Base-by-base conservation (phyloP, 2,888 invertebrate species). In the Acrocera orbiculus region DNA sequence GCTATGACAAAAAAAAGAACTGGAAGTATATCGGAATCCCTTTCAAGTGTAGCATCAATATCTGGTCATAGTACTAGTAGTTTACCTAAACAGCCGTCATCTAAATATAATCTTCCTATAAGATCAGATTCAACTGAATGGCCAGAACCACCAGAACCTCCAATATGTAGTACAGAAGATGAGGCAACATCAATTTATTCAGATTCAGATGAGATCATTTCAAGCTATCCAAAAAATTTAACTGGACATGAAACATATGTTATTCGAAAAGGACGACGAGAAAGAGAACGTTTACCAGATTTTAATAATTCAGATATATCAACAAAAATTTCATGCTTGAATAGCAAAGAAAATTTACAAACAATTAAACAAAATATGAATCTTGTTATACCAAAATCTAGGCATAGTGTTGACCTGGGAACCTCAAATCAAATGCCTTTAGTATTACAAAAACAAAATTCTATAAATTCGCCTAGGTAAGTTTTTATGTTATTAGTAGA, bases 221-320 rank as follows among this genome's bases (percentile, higher is more conserved):
- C 63, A 14, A 47, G 54, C 24, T 40, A 42, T 36, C 46, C 44
- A 5, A 49, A 56, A 19, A 69, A 66, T 42, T 56, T 73, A 47
- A 64, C 68, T 32, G 58, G 59, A 16, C 55, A 70, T 40, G 81
- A 82, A 19, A 85, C 83, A n/a, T 85, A 83, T 51, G 73, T 83
- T 24, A 78, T 85, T 39, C 65, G 83, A 27, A 72, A 76, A 41
- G 78, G 79, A 30, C 71, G 76, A 48, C 68, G 66, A 45, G 75
- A 74, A 44, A 62, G 78, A 30, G 74, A 75, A 51, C 67, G 73
- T 33, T 55, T 79, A 44, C 70, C 70, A 4, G 69, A 67, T 42
- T 35, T 51, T 16, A 44, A 43, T 41, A 39, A 34, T 25, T 47
- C 49, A 11, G 49, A 47, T 29, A 61, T 63, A 9, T 61, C 63